Conservation (phyloP, 37 sponge, comb jelly and placozoan genomes). For the Aplysina aerophoba region DNA sequence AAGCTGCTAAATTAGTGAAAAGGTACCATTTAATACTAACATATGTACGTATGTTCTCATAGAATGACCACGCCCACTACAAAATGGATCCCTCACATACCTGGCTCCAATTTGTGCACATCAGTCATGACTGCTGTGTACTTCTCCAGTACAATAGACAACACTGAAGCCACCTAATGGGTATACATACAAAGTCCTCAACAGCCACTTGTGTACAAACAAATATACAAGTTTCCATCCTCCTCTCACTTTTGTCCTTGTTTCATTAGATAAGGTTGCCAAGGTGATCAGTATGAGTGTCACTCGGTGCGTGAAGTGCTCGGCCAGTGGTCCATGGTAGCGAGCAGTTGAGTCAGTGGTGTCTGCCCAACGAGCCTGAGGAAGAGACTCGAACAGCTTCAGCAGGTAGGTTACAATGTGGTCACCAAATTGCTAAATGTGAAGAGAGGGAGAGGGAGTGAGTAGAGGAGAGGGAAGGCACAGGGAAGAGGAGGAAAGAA, state of each 20-base stretch:
- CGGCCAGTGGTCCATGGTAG: slow-evolving; percentile 58
- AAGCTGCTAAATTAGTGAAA: too few relatives aligned
- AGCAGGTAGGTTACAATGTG: slow-evolving; percentile 50
- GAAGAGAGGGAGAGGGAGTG: not conserved
- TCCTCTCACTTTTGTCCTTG: not conserved
- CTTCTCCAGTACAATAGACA: not conserved
- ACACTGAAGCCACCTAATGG: not conserved
- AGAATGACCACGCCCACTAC: not conserved
- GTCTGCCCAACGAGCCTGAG: slow-evolving; percentile 54
- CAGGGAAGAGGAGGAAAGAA: not conserved
- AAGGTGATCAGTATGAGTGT: slow-evolving; percentile 50
- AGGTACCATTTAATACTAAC: not conserved
- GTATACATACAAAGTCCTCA: too few relatives aligned
- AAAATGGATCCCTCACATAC: not conserved
- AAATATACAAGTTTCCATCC: not conserved
- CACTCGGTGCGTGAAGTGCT: slow-evolving; percentile 56
- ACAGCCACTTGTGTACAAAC: too few relatives aligned
- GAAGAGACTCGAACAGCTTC: slow-evolving; percentile 26
- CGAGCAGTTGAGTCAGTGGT: slow-evolving; percentile 33
- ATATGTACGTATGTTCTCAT: not conserved
- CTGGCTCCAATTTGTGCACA: not conserved
- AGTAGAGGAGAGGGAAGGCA: too few relatives aligned
- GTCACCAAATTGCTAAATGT: slow-evolving; percentile 22
- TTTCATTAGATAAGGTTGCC: not conserved
- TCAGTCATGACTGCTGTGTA: not conserved